These are phyloP conservation scores for Cynopterus brachyotis DNA, from an alignment of 2,113 vertebrate genomes.

Conservation along the genomic window DNA sequence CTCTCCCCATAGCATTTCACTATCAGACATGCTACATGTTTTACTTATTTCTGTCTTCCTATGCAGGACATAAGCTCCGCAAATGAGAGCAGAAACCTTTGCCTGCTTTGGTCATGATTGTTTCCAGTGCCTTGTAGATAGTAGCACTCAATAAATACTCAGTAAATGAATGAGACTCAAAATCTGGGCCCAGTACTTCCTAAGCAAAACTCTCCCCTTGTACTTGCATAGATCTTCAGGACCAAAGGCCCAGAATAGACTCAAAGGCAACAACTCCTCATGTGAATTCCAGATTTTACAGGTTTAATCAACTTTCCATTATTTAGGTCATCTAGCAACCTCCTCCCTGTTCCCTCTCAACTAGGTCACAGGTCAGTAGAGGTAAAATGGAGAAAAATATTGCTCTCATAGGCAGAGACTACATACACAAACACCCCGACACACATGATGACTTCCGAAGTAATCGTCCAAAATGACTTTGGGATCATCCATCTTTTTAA, in stretches of 20 bases:
- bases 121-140: background rate
- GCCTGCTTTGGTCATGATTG: background rate
- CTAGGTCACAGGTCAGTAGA: background rate
- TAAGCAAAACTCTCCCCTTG: background rate
- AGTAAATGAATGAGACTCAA: background rate
- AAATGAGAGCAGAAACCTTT: background rate
- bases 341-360: background rate
- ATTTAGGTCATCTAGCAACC: background rate
- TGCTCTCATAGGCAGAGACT: background rate
- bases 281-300: background rate
- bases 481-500: background rate
- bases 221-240: background rate
- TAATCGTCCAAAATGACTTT: background rate
- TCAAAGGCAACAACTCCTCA: background rate
- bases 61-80: background rate
- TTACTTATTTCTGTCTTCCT: background rate
- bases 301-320: background rate
- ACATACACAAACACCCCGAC: background rate
- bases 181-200: background rate
- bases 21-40: background rate
- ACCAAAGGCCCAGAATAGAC: background rate
- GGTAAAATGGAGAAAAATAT: background rate
- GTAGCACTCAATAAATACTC: background rate
- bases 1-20: background rate
- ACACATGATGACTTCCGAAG: background rate